phyloP scores from a whole-genome alignment of 2,888 invertebrate genomes.

The Tetranychus truncatus region DNA sequence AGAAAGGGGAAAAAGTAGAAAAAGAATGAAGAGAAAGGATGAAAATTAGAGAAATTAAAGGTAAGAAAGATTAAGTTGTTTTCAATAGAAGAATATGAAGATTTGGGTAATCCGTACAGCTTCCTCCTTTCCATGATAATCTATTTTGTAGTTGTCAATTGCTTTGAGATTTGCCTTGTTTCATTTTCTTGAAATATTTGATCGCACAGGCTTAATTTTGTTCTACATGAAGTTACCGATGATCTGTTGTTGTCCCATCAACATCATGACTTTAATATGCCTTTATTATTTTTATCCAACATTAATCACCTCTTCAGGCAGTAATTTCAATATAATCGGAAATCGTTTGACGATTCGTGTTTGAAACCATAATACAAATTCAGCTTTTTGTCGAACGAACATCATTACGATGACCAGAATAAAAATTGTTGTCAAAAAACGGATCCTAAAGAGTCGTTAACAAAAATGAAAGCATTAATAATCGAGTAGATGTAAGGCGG shows the following conservation, averaged over 20 bases:
- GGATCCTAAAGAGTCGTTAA: conserved; percentile 45
- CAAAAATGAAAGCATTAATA: no score
- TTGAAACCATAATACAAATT: conserved; percentile 38
- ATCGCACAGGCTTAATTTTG: not conserved
- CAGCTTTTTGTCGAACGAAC: conserved; percentile 73
- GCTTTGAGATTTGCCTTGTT: not conserved
- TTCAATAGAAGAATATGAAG: no score
- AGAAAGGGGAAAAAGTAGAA: not conserved
- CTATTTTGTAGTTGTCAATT: no score
- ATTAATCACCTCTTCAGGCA: not conserved
- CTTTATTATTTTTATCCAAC: not conserved
- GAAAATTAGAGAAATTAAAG: not conserved
- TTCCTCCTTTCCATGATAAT: no score
- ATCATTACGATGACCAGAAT: conserved; percentile 61
- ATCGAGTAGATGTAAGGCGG: conserved; percentile 15
- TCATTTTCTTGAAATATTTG: not conserved
- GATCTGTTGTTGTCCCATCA: not conserved
- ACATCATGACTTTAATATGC: not conserved
- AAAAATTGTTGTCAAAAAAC: conserved; percentile 62
- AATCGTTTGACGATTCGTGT: not conserved
- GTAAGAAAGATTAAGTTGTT: not conserved
- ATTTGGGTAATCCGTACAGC: no score
- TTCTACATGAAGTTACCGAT: not conserved
- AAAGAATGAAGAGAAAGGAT: conserved; percentile 32
- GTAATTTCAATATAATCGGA: not conserved